Conservation (phyloP, 2,797 vertebrate genomes). For the Sparidentex hasta region DNA sequence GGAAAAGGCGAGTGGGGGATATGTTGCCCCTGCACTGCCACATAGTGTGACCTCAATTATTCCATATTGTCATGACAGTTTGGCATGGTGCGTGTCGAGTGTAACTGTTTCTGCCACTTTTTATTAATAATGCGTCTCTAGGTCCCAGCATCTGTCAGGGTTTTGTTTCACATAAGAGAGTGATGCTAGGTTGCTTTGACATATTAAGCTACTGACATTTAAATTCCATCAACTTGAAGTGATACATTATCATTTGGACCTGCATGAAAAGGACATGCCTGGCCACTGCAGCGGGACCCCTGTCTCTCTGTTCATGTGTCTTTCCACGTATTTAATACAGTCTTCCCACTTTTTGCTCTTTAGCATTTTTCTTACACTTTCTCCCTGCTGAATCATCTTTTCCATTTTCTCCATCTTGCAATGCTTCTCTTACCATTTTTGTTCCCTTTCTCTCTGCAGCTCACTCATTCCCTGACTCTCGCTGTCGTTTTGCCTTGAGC, state of each 20-base stretch:
- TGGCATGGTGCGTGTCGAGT: constrained; percentile 57
- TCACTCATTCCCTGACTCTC: constrained; percentile 38
- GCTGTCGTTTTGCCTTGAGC: constrained; percentile 66
- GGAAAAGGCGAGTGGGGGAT: constrained; percentile 35
- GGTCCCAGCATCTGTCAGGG: constrained; percentile 56
- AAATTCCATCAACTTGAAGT: constrained; percentile 63
- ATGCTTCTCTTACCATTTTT: constrained; percentile 7
- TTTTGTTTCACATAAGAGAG: constrained; percentile 51
- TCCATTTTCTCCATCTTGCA: constrained; percentile 21
- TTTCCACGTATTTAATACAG: not conserved
- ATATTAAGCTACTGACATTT: constrained; percentile 76
- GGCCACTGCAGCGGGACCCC: constrained; percentile 12
- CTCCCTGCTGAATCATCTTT: constrained; percentile 30
- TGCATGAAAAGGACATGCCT: constrained; percentile 49
- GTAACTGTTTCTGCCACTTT: constrained; percentile 69
- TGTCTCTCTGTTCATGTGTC: constrained; percentile 10
- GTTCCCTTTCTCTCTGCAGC: constrained; percentile 30
- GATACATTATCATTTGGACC: constrained; percentile 65
- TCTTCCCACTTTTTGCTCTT: constrained; percentile 29
- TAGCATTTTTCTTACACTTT: constrained; percentile 39
- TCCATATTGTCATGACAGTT: constrained; percentile 65
- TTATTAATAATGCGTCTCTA: constrained; percentile 76
- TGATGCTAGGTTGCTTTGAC: constrained; percentile 64
- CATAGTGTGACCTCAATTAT: constrained; percentile 70
- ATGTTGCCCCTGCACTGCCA: constrained; percentile 52